A percentile compares a stretch with the other conserved stretches of the same genome.
Evolutionary conservation across 1,140 invertebrate genomes (phyloP).

Genomic region (Achatina immaculata): DNA sequence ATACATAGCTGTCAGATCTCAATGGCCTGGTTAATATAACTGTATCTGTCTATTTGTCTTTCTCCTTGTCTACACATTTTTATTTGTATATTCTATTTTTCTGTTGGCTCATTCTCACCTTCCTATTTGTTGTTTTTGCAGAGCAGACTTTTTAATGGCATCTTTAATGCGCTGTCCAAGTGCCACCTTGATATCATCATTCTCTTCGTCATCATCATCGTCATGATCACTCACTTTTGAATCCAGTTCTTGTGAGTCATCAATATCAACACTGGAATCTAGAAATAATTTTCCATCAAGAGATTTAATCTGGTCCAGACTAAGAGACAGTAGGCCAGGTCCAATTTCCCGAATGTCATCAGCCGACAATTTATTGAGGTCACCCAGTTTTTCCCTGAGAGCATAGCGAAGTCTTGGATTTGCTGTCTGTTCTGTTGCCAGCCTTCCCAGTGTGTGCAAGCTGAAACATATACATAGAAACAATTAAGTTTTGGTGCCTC

Average conservation of each 20-base stretch:
- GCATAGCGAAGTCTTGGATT: constrained; percentile 31
- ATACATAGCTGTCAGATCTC: not conserved
- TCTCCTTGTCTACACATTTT: constrained; percentile 23
- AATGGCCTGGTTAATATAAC: not conserved
- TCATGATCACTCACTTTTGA: constrained; percentile 8
- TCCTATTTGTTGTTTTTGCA: not conserved
- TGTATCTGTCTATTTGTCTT: constrained; percentile 35
- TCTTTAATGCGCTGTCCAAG: constrained; percentile 32
- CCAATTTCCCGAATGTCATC: not conserved
- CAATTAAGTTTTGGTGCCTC: not conserved
- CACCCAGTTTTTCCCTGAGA: constrained; percentile 35
- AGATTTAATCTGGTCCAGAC: not conserved
- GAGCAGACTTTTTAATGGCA: not conserved
- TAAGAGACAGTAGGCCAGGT: not conserved
- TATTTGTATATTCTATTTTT: constrained; percentile 6
- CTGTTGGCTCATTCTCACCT: not conserved
- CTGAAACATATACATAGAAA: constrained; percentile 15
- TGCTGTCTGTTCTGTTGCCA: constrained; percentile 7
- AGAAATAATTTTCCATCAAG: constrained; percentile 15
- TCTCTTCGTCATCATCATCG: constrained; percentile 44
- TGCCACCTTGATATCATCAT: constrained; percentile 17
- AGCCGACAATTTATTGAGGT: constrained; percentile 5
- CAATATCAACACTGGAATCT: constrained; percentile 10
- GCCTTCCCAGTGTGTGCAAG: constrained; percentile 1
- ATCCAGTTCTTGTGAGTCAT: constrained; percentile 8